Conservation (phyloP, 2,113 vertebrate genomes). For the Merops nubicus region DNA sequence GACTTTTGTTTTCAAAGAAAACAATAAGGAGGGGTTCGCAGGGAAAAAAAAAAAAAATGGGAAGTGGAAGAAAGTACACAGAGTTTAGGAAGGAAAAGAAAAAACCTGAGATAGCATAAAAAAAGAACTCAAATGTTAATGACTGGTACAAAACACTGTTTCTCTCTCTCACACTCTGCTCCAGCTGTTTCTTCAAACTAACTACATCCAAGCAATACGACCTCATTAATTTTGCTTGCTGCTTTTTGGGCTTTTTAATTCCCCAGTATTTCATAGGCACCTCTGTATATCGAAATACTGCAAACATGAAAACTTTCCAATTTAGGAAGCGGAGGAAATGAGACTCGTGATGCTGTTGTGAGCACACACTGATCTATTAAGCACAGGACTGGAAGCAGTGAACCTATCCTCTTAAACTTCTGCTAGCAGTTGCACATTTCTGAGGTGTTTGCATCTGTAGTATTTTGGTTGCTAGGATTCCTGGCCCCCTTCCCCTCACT, state of each 20-base stretch:
- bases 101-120: neutral
- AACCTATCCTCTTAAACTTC: neutral
- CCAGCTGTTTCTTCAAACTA: neutral
- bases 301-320: neutral
- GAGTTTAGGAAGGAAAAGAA: neutral
- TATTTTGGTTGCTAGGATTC: slow-evolving; percentile 52
- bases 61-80: neutral
- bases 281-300: neutral
- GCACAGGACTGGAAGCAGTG: neutral
- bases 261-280: neutral
- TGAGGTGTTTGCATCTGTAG: slow-evolving; percentile 24
- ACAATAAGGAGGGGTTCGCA: neutral
- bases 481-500: neutral
- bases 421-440: neutral
- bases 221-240: neutral
- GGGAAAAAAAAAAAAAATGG: neutral
- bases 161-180: neutral
- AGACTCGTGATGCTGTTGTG: neutral
- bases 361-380: neutral
- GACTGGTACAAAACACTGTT: neutral
- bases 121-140: neutral
- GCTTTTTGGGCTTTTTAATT: neutral
- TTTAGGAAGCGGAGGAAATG: neutral
- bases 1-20: slow-evolving; percentile 8
- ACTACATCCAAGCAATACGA: neutral